Evolutionary conservation across 2,888 invertebrate genomes (phyloP), one percentile per base, ranked within the genome.

Genomic region (Protophormia terraenovae): DNA sequence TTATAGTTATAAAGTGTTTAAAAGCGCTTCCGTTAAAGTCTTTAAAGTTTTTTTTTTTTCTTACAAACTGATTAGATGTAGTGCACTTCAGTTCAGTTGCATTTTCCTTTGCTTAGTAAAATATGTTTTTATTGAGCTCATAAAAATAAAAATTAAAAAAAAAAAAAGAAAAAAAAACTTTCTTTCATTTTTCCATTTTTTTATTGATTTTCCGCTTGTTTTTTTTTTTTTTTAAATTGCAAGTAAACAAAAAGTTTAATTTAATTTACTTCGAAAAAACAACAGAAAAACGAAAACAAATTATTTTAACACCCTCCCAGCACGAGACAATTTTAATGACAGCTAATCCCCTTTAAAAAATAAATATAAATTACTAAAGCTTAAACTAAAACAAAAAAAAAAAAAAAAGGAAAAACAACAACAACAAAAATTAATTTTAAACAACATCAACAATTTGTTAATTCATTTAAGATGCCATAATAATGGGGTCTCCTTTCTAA

Each of bases 291-390:
- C 14, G 66, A 64, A 41, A 66, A 41, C 64, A 73, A 82, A 85
- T 82, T 82, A 64, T 69, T 75, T 71, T 66, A 75, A 78, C 85
- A 85, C 85, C 66, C 78, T 75, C 71, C 69, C 73, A 82, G 78
- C 85, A 78, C 78, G 78, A 78, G 85, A 82, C 60, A 73, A 69
- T 35, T 55, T 84, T n/a, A n/a, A n/a, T n/a, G n/a, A n/a, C n/a
- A n/a, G n/a, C n/a, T n/a, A n/a, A n/a, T n/a, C n/a, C n/a, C n/a
- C n/a, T n/a, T n/a, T n/a, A n/a, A n/a, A n/a, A n/a, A n/a, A n/a
- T n/a, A n/a, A n/a, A n/a, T n/a, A n/a, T n/a, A n/a, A n/a, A n/a
- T n/a, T n/a, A n/a, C n/a, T n/a, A 45, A 50, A 45, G 32, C 29
- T 29, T 50, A 50, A 72, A 41, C 32, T 22, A 22, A 14, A 24